Conservation (phyloP, 2,113 vertebrate genomes). For the Thinocorus orbignyianus region DNA sequence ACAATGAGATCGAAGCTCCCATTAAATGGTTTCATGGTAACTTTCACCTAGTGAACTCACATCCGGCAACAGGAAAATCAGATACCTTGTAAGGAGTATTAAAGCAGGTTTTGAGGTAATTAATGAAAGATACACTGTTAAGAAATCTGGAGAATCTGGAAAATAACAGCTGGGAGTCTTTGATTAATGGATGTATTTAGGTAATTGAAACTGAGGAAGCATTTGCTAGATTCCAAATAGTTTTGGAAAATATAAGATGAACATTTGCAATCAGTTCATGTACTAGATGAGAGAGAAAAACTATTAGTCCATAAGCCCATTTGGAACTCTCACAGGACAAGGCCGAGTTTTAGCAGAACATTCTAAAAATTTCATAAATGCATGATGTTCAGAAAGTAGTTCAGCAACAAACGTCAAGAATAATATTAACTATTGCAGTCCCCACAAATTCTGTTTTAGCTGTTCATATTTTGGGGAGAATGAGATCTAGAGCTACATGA, state of each 20-base stretch:
- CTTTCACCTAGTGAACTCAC: slow-evolving; percentile 33
- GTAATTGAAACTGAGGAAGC: neutral
- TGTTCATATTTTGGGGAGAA: neutral
- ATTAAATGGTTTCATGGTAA: slow-evolving; percentile 35
- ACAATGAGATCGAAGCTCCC: neutral
- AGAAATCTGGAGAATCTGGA: neutral
- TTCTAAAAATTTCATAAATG: neutral
- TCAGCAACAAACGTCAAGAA: neutral
- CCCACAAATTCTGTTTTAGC: neutral
- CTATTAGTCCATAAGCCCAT: neutral
- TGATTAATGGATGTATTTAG: neutral
- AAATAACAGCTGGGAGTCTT: neutral
- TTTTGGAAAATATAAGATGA: neutral
- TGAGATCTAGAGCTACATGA: too few species aligned
- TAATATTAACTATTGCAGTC: neutral
- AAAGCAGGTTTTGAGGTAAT: neutral
- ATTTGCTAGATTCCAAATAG: neutral
- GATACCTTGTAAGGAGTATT: neutral
- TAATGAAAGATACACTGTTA: neutral
- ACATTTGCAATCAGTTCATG: neutral
- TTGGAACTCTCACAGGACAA: neutral
- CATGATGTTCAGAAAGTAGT: neutral
- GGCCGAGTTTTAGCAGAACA: neutral
- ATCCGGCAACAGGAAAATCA: slow-evolving; percentile 45
- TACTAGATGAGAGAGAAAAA: neutral